These are phyloP conservation scores for Malthinus seriepunctatus DNA, from an alignment of 2,888 invertebrate species.

Conservation along the genomic window DNA sequence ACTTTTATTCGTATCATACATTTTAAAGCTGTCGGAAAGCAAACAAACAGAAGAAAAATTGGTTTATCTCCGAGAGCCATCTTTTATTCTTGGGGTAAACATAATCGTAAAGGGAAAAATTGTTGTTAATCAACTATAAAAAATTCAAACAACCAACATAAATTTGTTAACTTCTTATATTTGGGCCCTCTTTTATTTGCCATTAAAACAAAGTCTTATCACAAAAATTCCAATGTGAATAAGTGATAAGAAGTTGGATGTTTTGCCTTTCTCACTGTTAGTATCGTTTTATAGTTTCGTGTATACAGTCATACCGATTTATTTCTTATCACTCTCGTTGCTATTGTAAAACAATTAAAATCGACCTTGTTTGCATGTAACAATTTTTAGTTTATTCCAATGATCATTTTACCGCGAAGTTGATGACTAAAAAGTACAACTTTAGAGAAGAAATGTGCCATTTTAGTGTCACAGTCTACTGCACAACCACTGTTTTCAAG, in stretches of 20 bases:
- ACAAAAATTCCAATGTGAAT: slow-evolving; percentile 12
- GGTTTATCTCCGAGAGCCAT: no score
- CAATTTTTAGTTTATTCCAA: no score
- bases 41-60: no score
- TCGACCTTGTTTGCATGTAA: not conserved
- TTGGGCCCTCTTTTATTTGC: not conserved
- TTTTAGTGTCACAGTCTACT: slow-evolving; percentile 9
- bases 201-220: slow-evolving; percentile 20
- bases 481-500: not conserved
- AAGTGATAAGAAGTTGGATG: slow-evolving; percentile 13
- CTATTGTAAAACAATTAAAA: not conserved
- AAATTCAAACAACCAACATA: not conserved
- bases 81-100: no score
- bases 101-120: no score
- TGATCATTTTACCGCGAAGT: slow-evolving; percentile 9
- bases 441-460: no score
- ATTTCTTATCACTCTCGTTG: not conserved
- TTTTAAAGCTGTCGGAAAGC: no score
- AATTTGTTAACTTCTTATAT: no score
- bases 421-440: slow-evolving; percentile 6
- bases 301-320: not conserved
- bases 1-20: not conserved
- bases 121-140: not conserved
- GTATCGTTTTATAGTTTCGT: slow-evolving; percentile 12
- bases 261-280: slow-evolving; percentile 12